These are phyloP conservation scores for Pegoplata infirma DNA, from an alignment of 2,888 invertebrate genomes.

Conservation along the genomic window DNA sequence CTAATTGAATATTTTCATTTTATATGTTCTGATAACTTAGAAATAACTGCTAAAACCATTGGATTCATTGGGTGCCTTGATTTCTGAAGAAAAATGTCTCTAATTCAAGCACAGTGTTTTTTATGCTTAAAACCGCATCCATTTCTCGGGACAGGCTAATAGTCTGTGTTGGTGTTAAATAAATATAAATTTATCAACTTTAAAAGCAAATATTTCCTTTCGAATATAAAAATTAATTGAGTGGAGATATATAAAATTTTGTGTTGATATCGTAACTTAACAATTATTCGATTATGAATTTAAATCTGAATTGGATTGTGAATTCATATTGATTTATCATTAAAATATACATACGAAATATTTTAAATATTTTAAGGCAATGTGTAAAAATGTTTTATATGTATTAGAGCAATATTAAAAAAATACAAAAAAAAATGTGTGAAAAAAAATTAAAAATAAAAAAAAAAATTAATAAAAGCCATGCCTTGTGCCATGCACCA, in stretches of 20 bases:
- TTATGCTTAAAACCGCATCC: too few species aligned
- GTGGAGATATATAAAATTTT: constrained; percentile 7
- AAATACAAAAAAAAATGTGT: constrained; percentile 19
- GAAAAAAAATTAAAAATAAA: constrained; percentile 40
- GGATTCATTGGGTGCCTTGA: too few species aligned
- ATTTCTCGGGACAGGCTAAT: too few species aligned
- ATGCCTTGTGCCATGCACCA: constrained; percentile 80
- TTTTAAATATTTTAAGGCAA: not conserved
- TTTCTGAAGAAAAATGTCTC: too few species aligned
- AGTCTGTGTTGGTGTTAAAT: constrained; percentile 30
- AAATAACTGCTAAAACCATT: too few species aligned
- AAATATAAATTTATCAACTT: constrained; percentile 43
- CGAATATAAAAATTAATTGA: constrained; percentile 27
- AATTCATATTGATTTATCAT: constrained; percentile 6
- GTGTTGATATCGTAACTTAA: constrained; percentile 18
- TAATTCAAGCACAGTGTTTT: too few species aligned
- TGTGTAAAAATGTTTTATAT: not conserved
- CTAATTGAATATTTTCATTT: too few species aligned
- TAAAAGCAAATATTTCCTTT: constrained; percentile 34
- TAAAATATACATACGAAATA: not conserved
- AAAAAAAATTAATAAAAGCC: constrained; percentile 74
- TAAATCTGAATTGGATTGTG: constrained; percentile 2
- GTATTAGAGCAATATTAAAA: not conserved
- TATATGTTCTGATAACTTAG: too few species aligned
- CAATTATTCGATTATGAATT: constrained; percentile 25